A percentile compares a stretch with the other conserved stretches of the same genome.
These are phyloP conservation scores for Athene noctua DNA, from an alignment of 2,113 vertebrate species.

Conservation along the genomic window DNA sequence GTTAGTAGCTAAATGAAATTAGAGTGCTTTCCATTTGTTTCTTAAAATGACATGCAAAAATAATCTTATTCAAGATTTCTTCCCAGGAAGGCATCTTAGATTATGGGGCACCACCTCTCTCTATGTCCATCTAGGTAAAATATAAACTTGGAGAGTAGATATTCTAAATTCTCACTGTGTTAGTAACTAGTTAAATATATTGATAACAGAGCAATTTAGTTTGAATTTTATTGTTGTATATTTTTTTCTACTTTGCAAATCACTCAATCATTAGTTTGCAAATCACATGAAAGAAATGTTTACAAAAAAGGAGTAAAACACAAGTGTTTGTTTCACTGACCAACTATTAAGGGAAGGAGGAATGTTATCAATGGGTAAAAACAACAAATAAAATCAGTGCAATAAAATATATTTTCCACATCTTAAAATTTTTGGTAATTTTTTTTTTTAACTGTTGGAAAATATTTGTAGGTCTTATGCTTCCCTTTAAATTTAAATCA, in stretches of 20 bases:
- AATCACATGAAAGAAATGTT: background rate
- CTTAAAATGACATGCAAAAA: background rate
- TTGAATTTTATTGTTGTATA: background rate
- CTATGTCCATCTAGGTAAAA: background rate
- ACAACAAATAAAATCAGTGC: background rate
- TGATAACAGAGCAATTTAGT: background rate
- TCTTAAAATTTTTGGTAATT: background rate
- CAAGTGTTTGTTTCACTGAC: background rate
- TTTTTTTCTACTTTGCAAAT: background rate
- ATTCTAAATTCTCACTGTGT: background rate
- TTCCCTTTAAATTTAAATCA: background rate
- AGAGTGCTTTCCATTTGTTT: background rate
- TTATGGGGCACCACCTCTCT: background rate
- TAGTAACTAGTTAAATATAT: background rate
- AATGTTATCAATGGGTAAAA: background rate
- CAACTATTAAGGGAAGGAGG: background rate
- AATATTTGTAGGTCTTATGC: background rate
- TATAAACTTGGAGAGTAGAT: background rate
- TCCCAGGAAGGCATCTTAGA: background rate
- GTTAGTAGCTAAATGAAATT: background rate
- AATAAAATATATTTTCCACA: background rate
- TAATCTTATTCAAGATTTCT: background rate
- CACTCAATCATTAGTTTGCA: background rate
- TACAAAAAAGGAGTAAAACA: background rate
- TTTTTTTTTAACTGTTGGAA: background rate